Percentiles rank a stretch among this genome's conserved stretches.
Evolutionary conservation across 2,888 invertebrate genomes (phyloP).

Genomic region (Watsonalla binaria): DNA sequence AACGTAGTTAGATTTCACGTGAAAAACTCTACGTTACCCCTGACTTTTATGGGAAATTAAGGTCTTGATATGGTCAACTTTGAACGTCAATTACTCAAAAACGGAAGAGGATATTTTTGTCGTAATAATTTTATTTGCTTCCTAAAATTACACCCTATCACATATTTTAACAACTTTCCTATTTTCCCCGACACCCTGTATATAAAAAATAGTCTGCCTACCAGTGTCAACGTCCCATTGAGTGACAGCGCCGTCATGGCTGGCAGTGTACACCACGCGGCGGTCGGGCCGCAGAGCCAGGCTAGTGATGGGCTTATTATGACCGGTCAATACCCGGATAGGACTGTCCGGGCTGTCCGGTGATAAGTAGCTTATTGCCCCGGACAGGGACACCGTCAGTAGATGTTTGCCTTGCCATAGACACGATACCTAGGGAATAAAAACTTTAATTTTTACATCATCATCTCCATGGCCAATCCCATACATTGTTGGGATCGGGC

Average conservation of each 20-base stretch:
- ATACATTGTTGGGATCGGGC: too few relatives aligned
- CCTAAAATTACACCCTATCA: too few relatives aligned
- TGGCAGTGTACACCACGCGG: conserved; percentile 91
- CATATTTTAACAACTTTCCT: too few relatives aligned
- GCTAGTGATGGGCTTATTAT: conserved; percentile 98
- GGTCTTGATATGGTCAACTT: too few relatives aligned
- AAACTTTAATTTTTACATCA: background rate
- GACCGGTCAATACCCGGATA: conserved; percentile 91
- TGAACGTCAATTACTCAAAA: too few relatives aligned
- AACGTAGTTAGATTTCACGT: too few relatives aligned
- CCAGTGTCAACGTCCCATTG: conserved; percentile 87
- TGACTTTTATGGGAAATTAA: too few relatives aligned
- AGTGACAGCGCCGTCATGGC: conserved; percentile 94
- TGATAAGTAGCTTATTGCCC: conserved; percentile 96
- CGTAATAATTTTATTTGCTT: too few relatives aligned
- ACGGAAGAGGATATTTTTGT: too few relatives aligned
- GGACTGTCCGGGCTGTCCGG: conserved; percentile 90
- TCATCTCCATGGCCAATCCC: background rate
- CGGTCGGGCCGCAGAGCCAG: conserved; percentile 87
- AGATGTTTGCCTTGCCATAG: conserved; percentile 96
- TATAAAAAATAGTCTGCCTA: conserved; percentile 12
- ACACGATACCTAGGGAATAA: conserved; percentile 87
- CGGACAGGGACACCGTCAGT: conserved; percentile 95
- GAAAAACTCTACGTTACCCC: too few relatives aligned
- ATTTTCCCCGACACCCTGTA: too few relatives aligned